phyloP scores from a whole-genome alignment of 53 echinoderm and acorn worm genomes.

The Antedon mediterranea region DNA sequence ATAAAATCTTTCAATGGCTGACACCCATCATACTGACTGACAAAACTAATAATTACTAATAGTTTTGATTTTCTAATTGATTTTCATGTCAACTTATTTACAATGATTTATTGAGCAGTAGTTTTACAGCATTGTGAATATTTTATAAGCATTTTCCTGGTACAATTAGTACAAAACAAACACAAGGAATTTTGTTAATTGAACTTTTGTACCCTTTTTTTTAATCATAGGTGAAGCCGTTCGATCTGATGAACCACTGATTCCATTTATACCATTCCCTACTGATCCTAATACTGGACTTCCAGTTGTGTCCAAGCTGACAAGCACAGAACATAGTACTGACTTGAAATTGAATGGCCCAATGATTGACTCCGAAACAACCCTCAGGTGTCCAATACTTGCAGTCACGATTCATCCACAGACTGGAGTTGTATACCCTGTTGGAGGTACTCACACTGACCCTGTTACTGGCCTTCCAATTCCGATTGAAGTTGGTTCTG shows the following conservation, averaged over 20 bases:
- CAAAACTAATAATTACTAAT: too few species aligned
- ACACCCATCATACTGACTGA: too few species aligned
- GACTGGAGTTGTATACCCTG: conserved; percentile 88
- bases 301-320: conserved; percentile 45
- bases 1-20: too few species aligned
- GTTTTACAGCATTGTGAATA: too few species aligned
- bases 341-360: conserved; percentile 73
- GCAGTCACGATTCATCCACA: conserved; percentile 95
- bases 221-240: conserved; percentile 48
- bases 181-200: neutral
- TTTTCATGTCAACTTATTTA: too few species aligned
- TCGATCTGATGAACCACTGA: conserved; percentile 65
- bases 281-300: conserved; percentile 52
- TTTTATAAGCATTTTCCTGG: too few species aligned
- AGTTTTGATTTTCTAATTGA: too few species aligned
- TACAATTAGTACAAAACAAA: too few species aligned
- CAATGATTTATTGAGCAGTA: too few species aligned
- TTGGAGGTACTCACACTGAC: conserved; percentile 89
- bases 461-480: conserved; percentile 88
- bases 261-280: conserved; percentile 86
- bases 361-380: conserved; percentile 61
- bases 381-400: conserved; percentile 73
- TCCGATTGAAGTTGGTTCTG: conserved; percentile 80
- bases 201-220: conserved; percentile 1
- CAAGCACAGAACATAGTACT: conserved; percentile 38